Conservation (phyloP, 2,888 invertebrate species). For the Tetragonisca angustula region DNA sequence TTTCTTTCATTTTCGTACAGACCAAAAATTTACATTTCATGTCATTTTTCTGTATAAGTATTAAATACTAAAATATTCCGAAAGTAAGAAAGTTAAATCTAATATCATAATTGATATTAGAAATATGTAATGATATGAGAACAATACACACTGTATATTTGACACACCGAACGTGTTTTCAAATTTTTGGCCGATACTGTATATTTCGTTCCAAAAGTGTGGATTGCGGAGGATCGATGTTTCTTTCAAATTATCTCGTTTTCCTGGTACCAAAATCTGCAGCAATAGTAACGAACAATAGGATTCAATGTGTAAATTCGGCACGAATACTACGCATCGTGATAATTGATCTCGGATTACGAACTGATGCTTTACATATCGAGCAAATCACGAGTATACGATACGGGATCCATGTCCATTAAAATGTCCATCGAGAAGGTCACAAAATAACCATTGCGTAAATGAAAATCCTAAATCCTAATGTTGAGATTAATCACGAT, state of each 20-base stretch:
- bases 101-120: no score
- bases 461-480: not conserved
- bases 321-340: not conserved
- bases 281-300: no score
- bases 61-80: no score
- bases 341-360: constrained; percentile 26
- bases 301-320: constrained; percentile 3
- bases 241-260: not conserved
- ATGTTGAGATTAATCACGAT: no score
- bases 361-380: constrained; percentile 20
- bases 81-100: no score
- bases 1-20: not conserved
- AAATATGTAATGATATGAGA: no score
- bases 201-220: not conserved
- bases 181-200: no score
- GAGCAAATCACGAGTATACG: not conserved
- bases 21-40: no score
- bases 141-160: no score
- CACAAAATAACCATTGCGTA: not conserved
- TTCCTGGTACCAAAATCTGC: not conserved
- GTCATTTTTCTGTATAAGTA: no score
- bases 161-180: no score
- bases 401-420: not conserved
- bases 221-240: not conserved
- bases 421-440: not conserved